Percentiles rank a stretch among this genome's conserved stretches.
These are phyloP conservation scores for Lophochroa leadbeateri DNA, from an alignment of 2,113 vertebrate species.

Conservation along the genomic window DNA sequence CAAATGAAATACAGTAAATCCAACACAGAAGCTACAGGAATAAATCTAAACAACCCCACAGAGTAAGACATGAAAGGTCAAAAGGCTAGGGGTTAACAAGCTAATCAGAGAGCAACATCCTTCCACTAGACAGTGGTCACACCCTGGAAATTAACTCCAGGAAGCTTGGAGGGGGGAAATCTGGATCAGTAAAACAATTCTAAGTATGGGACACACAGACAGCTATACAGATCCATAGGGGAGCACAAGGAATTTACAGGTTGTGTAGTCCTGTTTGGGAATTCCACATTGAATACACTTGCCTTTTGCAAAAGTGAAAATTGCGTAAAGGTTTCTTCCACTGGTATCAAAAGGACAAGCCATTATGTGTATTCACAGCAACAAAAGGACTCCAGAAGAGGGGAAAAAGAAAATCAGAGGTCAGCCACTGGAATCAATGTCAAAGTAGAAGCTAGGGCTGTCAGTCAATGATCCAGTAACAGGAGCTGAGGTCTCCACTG, in stretches of 20 bases:
- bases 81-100: conserved; percentile 57
- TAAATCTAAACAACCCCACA: conserved; percentile 1
- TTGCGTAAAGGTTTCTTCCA: background rate
- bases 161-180: background rate
- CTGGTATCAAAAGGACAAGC: background rate
- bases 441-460: background rate
- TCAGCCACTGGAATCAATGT: background rate
- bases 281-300: background rate
- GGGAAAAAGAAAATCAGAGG: background rate
- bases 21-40: background rate
- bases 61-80: conserved; percentile 49
- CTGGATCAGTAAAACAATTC: background rate
- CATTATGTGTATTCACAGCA: background rate
- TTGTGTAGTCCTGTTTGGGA: background rate
- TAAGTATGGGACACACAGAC: background rate
- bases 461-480: background rate
- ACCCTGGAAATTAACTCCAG: conserved; percentile 52
- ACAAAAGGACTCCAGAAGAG: background rate
- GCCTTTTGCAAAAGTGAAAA: background rate
- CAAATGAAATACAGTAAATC: background rate
- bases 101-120: conserved; percentile 62
- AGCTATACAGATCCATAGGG: background rate
- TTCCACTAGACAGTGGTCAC: conserved; percentile 58
- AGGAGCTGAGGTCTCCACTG: background rate
- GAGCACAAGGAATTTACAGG: background rate